Evolutionary conservation across 2,113 vertebrate genomes (phyloP).

Genomic region (Morone saxatilis): DNA sequence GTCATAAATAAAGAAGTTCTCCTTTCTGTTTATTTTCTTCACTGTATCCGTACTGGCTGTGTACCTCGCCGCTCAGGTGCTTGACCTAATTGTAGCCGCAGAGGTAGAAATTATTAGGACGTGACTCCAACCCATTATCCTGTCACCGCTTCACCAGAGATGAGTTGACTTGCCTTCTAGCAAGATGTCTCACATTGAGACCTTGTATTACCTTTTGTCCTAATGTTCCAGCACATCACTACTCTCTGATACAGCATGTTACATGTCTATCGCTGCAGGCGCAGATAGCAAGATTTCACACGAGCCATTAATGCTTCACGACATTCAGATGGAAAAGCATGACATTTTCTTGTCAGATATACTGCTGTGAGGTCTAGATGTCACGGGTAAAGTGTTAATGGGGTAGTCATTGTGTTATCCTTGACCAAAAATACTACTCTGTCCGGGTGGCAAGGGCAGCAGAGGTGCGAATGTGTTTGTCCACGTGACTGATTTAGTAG

Average conservation of each 20-base stretch:
- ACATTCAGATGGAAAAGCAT: conserved; percentile 46
- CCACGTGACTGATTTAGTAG: conserved; percentile 17
- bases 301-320: conserved; percentile 16
- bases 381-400: conserved; percentile 38
- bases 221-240: not conserved
- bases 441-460: not conserved
- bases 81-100: conserved; percentile 51
- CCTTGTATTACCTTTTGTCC: conserved; percentile 48
- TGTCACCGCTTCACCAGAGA: conserved; percentile 9
- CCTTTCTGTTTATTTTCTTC: not conserved
- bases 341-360: conserved; percentile 47
- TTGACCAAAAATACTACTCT: conserved; percentile 19
- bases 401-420: conserved; percentile 17
- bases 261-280: conserved; percentile 29
- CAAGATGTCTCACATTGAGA: conserved; percentile 27
- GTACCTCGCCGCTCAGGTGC: not conserved
- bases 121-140: conserved; percentile 15
- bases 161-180: conserved; percentile 29
- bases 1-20: not conserved
- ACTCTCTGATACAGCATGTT: conserved; percentile 19
- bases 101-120: conserved; percentile 9
- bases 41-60: conserved; percentile 3
- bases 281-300: conserved; percentile 7
- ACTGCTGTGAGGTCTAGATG: conserved; percentile 28
- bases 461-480: conserved; percentile 20